Percentiles rank a stretch among this genome's conserved stretches.
phyloP scores from a whole-genome alignment of 1,140 invertebrate genomes.

The Pseudoatta argentina region DNA sequence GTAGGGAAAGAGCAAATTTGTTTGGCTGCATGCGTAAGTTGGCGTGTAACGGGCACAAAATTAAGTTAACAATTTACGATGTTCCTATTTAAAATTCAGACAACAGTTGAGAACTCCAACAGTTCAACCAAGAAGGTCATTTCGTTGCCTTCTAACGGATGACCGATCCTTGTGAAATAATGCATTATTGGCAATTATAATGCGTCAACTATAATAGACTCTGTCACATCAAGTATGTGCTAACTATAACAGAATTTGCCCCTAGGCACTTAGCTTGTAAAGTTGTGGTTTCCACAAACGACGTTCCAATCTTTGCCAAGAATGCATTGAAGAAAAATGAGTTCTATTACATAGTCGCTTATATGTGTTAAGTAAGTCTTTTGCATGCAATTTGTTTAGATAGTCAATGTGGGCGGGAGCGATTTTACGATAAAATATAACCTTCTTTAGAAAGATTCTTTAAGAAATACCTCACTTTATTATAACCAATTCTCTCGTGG shows the following conservation, averaged over 20 bases:
- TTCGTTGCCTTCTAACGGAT: not conserved
- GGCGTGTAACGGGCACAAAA: not conserved
- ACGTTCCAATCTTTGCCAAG: slow-evolving; percentile 16
- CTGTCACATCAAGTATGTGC: not conserved
- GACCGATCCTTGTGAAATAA: not conserved
- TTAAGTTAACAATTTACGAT: slow-evolving; percentile 39
- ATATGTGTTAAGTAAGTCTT: slow-evolving; percentile 20
- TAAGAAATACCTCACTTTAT: not conserved
- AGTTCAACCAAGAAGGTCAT: not conserved
- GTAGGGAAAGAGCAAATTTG: slow-evolving; percentile 30
- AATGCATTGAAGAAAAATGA: not conserved
- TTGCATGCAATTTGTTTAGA: slow-evolving; percentile 9
- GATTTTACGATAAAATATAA: slow-evolving; percentile 38
- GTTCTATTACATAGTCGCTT: slow-evolving; percentile 14
- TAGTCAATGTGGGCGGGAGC: no score
- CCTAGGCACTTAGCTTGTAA: not conserved
- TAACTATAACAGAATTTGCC: not conserved
- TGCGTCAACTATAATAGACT: not conserved
- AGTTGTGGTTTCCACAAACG: not conserved
- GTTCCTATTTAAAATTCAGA: not conserved
- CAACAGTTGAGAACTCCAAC: slow-evolving; percentile 12
- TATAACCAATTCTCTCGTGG: not conserved
- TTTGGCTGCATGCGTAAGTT: slow-evolving; percentile 14
- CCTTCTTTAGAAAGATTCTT: not conserved
- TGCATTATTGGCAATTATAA: not conserved